These are phyloP conservation scores for Ellobius talpinus DNA, from an alignment of 2,113 vertebrate species.

Conservation along the genomic window DNA sequence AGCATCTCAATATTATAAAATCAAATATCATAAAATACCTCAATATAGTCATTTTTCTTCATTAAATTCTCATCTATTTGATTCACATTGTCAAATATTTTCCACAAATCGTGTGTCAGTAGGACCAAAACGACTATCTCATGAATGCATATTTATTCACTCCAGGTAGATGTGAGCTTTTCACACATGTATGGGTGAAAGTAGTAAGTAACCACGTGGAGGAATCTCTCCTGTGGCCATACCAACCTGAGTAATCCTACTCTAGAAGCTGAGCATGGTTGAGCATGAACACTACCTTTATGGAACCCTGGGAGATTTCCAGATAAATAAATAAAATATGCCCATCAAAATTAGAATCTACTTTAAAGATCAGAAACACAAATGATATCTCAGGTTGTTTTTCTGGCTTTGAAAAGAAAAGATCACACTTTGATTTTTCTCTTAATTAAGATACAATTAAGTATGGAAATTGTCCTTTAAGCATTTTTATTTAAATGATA, in stretches of 20 bases:
- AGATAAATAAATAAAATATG: neutral
- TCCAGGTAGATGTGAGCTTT: too few relatives aligned
- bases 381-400: neutral
- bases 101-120: neutral
- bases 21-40: neutral
- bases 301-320: neutral
- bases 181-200: too few relatives aligned
- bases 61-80: neutral
- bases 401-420: slow-evolving; percentile 8
- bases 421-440: neutral
- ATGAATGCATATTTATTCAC: neutral
- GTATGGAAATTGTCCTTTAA: neutral
- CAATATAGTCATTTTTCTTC: neutral
- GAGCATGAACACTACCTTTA: neutral
- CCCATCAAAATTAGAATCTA: neutral
- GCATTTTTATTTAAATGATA: neutral
- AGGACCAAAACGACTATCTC: neutral
- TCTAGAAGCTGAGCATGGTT: too few relatives aligned
- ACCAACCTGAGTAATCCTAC: neutral
- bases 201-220: neutral
- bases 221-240: neutral
- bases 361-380: neutral
- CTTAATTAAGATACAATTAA: neutral
- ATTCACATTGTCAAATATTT: neutral
- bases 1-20: too few relatives aligned